These are phyloP conservation scores for Manis crassicaudata DNA, from an alignment of 2,797 vertebrate genomes.

Conservation along the genomic window DNA sequence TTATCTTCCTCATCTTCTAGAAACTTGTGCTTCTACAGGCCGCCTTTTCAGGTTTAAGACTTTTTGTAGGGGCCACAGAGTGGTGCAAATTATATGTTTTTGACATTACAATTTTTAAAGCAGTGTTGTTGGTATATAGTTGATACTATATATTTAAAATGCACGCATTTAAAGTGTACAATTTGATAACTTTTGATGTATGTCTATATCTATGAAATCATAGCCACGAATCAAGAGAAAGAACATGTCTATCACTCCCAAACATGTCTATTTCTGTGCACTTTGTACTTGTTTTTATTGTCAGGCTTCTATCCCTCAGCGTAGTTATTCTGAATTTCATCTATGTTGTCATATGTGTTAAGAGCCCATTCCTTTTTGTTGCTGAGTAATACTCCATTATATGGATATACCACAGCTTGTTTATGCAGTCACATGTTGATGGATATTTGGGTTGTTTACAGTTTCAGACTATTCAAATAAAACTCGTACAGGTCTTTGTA, in stretches of 20 bases:
- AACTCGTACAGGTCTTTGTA: not conserved
- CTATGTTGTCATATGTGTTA: not conserved
- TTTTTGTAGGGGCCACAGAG: not conserved
- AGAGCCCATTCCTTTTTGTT: not conserved
- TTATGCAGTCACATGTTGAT: not conserved
- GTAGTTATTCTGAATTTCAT: not conserved
- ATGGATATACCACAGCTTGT: not conserved
- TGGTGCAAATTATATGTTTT: not conserved
- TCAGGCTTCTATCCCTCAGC: not conserved
- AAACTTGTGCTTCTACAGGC: not conserved
- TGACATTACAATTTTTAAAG: constrained; percentile 27
- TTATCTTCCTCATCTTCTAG: not conserved
- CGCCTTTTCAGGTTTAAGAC: not conserved
- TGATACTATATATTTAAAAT: not conserved
- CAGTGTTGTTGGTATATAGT: not conserved
- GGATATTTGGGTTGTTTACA: not conserved
- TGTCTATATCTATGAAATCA: not conserved
- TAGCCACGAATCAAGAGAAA: constrained; percentile 21
- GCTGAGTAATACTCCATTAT: not conserved
- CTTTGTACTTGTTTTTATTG: not conserved
- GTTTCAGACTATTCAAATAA: not conserved
- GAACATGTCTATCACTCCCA: not conserved
- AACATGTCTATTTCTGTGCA: not conserved
- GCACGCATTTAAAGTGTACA: not conserved
- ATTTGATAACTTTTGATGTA: constrained; percentile 37